Evolutionary conservation across 2,113 vertebrate genomes (phyloP).

Genomic region (Lophochroa leadbeateri): DNA sequence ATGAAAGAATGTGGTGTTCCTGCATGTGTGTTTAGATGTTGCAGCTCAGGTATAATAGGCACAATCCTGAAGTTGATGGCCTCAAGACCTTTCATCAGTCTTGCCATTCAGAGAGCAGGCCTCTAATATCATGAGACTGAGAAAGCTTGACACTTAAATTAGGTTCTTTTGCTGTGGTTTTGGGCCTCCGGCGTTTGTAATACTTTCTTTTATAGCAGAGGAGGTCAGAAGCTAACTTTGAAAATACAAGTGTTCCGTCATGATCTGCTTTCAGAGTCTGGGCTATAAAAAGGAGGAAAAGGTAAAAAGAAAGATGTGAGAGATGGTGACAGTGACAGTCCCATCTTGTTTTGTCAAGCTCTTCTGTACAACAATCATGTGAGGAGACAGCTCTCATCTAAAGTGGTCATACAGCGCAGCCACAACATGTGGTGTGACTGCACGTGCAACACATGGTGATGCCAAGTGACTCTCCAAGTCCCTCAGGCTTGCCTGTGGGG

Average conservation of each 20-base stretch:
- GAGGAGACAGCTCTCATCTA: background rate
- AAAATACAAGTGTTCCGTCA: background rate
- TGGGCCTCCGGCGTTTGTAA: background rate
- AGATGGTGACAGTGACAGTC: background rate
- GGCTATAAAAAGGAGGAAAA: background rate
- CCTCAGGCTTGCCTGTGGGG: background rate
- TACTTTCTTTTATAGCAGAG: background rate
- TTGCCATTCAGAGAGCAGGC: background rate
- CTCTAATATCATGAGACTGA: background rate
- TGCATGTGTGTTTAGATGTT: background rate
- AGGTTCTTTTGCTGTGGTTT: background rate
- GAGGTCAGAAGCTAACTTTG: background rate
- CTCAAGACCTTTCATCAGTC: background rate
- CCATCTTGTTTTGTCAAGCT: background rate
- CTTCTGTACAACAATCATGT: rapidly evolving
- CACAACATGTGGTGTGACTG: rapidly evolving
- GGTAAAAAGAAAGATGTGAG: background rate
- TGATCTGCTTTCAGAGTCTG: background rate
- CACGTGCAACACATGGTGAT: rapidly evolving
- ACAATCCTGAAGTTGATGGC: background rate
- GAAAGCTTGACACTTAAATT: background rate
- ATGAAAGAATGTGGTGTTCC: background rate
- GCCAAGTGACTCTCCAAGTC: background rate
- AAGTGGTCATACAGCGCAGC: background rate
- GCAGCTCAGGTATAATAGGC: background rate